These are phyloP conservation scores for Agrochola lychnidis DNA, from an alignment of 2,888 invertebrate species.

Conservation along the genomic window DNA sequence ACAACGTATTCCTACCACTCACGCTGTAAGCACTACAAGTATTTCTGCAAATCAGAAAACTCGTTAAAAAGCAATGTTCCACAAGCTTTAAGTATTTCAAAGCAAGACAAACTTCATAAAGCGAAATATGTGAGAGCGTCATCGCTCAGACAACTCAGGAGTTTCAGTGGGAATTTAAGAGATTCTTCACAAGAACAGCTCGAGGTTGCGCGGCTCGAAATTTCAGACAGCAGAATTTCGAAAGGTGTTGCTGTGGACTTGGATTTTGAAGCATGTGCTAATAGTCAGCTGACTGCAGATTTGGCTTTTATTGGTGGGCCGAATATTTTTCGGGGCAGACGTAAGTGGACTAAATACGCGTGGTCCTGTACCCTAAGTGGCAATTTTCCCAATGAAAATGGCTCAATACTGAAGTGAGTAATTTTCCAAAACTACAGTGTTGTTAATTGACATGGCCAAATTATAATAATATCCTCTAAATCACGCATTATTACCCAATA, in stretches of 20 bases:
- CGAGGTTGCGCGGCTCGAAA: conserved; percentile 16
- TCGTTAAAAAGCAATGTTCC: conserved; percentile 73
- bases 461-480: not conserved
- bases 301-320: conserved; percentile 5
- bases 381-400: not conserved
- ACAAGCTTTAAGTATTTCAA: conserved; percentile 70
- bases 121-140: conserved; percentile 77
- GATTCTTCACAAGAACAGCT: conserved; percentile 49
- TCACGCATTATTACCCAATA: too few species aligned
- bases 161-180: conserved; percentile 66
- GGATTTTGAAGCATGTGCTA: conserved; percentile 22
- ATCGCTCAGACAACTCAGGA: conserved; percentile 78
- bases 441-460: not conserved
- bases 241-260: conserved; percentile 7
- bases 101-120: conserved; percentile 73
- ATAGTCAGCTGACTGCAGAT: not conserved
- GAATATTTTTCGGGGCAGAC: not conserved
- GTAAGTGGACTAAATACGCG: not conserved
- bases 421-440: not conserved
- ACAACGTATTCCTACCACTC: conserved; percentile 7
- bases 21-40: conserved; percentile 39
- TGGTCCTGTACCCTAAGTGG: not conserved
- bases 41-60: conserved; percentile 68
- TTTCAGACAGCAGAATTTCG: conserved; percentile 21
- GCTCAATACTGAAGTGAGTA: not conserved